Evolutionary conservation across 30 jellyfish, hydroid and myxozoan genomes (phyloP).

Genomic region (Rhopilema esculentum): DNA sequence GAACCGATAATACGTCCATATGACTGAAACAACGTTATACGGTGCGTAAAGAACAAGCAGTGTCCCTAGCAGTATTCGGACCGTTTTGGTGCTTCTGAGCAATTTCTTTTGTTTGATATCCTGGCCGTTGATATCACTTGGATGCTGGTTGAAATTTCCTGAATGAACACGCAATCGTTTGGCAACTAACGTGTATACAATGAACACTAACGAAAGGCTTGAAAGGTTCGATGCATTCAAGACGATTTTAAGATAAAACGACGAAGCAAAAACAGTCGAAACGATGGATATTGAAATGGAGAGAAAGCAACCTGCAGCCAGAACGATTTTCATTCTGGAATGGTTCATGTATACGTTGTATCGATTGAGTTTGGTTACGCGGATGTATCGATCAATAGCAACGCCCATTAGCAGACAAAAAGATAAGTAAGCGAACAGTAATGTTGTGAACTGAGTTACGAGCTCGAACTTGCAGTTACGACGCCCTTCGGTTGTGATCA

Average conservation of each 20-base stretch:
- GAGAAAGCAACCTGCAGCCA: not conserved
- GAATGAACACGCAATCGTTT: constrained; percentile 28
- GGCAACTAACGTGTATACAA: constrained; percentile 23
- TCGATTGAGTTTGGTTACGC: constrained; percentile 45
- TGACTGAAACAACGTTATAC: constrained; percentile 10
- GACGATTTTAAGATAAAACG: constrained; percentile 23
- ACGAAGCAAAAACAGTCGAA: constrained; percentile 44
- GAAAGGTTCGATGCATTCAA: constrained; percentile 18
- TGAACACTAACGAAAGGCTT: constrained; percentile 14
- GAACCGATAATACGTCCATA: constrained; percentile 28
- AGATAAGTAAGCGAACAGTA: constrained; percentile 45
- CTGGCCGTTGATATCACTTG: not conserved
- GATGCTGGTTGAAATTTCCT: not conserved
- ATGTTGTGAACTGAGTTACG: constrained; percentile 28
- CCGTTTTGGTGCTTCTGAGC: constrained; percentile 19
- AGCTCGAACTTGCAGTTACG: constrained; percentile 44
- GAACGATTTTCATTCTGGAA: constrained; percentile 11
- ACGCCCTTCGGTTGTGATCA: not conserved
- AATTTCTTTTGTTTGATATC: not conserved
- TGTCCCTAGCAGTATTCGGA: not conserved
- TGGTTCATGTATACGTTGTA: constrained; percentile 35
- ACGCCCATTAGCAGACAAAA: constrained; percentile 57
- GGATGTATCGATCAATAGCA: constrained; percentile 61
- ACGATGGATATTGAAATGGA: constrained; percentile 22
- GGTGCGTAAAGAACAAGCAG: constrained; percentile 9